Evolutionary conservation across 2,113 vertebrate genomes (phyloP).

Genomic region (Microcebus murinus): DNA sequence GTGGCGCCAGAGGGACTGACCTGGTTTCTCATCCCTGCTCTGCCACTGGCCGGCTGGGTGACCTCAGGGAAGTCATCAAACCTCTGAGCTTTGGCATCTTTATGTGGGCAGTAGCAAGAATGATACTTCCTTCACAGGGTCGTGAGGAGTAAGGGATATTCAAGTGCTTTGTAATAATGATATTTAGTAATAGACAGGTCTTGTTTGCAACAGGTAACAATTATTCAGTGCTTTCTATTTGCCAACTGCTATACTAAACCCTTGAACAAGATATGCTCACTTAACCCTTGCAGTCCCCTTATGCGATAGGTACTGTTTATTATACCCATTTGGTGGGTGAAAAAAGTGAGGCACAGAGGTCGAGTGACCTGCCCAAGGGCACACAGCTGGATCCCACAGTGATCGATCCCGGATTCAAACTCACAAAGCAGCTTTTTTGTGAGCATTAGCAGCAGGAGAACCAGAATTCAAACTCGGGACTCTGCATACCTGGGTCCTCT

Average conservation of each 20-base stretch:
- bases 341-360: background rate
- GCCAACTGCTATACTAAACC: background rate
- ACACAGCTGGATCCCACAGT: background rate
- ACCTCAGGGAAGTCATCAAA: background rate
- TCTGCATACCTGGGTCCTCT: background rate
- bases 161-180: background rate
- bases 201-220: background rate
- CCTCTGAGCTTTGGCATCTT: background rate
- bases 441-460: background rate
- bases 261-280: background rate
- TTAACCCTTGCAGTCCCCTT: background rate
- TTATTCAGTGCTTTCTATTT: background rate
- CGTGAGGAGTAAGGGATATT: background rate
- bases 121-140: background rate
- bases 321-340: background rate
- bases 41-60: background rate
- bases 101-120: background rate
- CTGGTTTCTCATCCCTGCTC: background rate
- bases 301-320: background rate
- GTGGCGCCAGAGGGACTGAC: background rate
- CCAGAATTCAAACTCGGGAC: background rate
- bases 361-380: background rate
- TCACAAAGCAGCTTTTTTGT: background rate
- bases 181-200: background rate
- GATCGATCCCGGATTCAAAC: background rate